These are phyloP conservation scores for Centropus bengalensis DNA, from an alignment of 2,113 vertebrate species.

Conservation along the genomic window DNA sequence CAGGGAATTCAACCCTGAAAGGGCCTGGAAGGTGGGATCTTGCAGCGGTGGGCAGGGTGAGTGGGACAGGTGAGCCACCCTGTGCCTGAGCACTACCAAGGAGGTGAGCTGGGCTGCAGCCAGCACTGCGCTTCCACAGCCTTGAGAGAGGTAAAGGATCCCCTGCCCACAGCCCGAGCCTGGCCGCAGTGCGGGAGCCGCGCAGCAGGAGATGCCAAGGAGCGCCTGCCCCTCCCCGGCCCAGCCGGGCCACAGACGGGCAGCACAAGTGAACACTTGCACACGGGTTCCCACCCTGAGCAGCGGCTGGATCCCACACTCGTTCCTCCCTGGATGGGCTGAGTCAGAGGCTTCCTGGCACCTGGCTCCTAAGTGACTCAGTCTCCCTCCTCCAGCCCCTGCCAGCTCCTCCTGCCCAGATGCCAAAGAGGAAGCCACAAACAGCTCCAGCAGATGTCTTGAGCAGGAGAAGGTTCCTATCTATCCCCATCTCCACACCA, in stretches of 20 bases:
- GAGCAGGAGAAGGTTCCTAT: slow-evolving; percentile 29
- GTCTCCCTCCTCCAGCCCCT: slow-evolving; percentile 40
- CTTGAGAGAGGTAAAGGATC: not conserved
- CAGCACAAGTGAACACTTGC: slow-evolving; percentile 44
- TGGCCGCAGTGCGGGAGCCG: not conserved
- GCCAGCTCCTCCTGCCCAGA: slow-evolving; percentile 60
- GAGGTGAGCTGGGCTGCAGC: not conserved
- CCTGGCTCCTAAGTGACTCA: slow-evolving; percentile 34
- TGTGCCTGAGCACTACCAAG: not conserved
- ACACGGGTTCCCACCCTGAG: slow-evolving; percentile 4
- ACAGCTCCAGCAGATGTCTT: slow-evolving; percentile 41
- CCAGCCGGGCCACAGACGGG: slow-evolving; percentile 14
- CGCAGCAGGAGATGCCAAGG: not conserved
- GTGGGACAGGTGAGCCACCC: not conserved
- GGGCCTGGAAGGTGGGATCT: rapidly evolving
- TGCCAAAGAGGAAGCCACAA: slow-evolving; percentile 63
- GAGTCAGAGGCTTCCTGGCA: slow-evolving; percentile 53
- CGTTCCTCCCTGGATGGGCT: not conserved
- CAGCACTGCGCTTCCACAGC: not conserved
- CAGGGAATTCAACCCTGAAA: not conserved
- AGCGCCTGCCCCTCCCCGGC: not conserved
- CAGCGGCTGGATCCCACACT: slow-evolving; percentile 53
- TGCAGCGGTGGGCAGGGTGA: not conserved
- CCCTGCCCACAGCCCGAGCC: not conserved
- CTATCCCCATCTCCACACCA: slow-evolving; percentile 22